A percentile compares a stretch with the other conserved stretches of the same genome.
Evolutionary conservation across 2,888 invertebrate genomes (phyloP).

Genomic region (Arge pagana): DNA sequence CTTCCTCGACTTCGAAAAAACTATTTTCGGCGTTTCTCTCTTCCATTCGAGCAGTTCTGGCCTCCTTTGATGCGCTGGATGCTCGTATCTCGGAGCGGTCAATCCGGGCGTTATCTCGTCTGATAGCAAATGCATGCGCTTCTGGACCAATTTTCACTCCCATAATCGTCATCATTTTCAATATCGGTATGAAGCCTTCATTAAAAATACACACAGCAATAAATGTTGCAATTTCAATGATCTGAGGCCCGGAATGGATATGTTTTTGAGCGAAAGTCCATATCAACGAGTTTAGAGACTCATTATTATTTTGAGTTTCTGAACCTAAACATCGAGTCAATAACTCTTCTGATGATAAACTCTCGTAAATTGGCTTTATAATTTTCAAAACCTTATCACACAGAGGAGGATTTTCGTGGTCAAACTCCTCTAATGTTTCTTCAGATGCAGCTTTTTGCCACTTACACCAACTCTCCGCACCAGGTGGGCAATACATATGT

Average conservation of each 20-base stretch:
- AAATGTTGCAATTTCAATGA: slow-evolving; percentile 28
- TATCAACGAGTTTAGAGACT: slow-evolving; percentile 17
- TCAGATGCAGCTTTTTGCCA: slow-evolving; percentile 19
- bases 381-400: slow-evolving; percentile 6
- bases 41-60: neutral
- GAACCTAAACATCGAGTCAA: slow-evolving; percentile 19
- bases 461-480: slow-evolving; percentile 24
- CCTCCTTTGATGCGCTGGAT: slow-evolving; percentile 7
- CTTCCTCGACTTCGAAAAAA: slow-evolving; percentile 2
- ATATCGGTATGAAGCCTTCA: slow-evolving; percentile 25
- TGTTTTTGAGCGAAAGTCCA: slow-evolving; percentile 32
- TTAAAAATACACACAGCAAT: slow-evolving; percentile 28
- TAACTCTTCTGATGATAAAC: slow-evolving; percentile 12
- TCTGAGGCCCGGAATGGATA: slow-evolving; percentile 24
- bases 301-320: slow-evolving; percentile 22
- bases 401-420: slow-evolving; percentile 16
- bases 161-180: slow-evolving; percentile 23
- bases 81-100: slow-evolving; percentile 15
- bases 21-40: slow-evolving; percentile 1
- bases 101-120: slow-evolving; percentile 9
- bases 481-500: slow-evolving; percentile 22
- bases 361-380: slow-evolving; percentile 21
- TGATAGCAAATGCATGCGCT: slow-evolving; percentile 6
- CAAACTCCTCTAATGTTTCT: neutral
- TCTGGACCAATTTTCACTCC: slow-evolving; percentile 17